Evolutionary conservation across 2,888 invertebrate genomes (phyloP).

Genomic region (Lottia gigantea): DNA sequence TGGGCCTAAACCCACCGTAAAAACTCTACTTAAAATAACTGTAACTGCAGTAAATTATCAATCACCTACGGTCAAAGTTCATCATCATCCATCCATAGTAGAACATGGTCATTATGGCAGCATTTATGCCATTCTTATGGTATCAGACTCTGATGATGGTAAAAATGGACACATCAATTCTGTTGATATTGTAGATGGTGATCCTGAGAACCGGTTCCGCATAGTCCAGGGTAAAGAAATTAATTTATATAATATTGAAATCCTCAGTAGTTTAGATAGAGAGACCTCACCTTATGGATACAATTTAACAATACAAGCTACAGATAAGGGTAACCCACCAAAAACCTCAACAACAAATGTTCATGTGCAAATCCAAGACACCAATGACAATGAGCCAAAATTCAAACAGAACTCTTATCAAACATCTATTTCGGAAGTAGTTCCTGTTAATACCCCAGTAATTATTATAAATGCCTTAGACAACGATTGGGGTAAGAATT

Average conservation of each 20-base stretch:
- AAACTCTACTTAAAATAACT: conserved; percentile 76
- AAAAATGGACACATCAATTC: conserved; percentile 81
- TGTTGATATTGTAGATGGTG: conserved; percentile 82
- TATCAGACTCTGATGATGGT: conserved; percentile 85
- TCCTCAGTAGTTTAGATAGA: conserved; percentile 81
- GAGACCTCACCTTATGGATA: conserved; percentile 84
- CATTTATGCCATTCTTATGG: conserved; percentile 89
- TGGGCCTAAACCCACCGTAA: conserved; percentile 72
- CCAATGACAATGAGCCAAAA: conserved; percentile 87
- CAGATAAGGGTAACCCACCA: conserved; percentile 78
- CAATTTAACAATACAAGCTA: conserved; percentile 86
- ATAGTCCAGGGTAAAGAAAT: conserved; percentile 69
- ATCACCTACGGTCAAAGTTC: conserved; percentile 85
- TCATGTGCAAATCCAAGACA: conserved; percentile 82
- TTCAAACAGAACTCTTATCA: conserved; percentile 79
- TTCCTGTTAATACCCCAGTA: conserved; percentile 88
- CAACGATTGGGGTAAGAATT: conserved; percentile 84
- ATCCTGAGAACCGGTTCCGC: conserved; percentile 88
- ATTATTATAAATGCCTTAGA: conserved; percentile 75
- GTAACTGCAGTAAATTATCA: conserved; percentile 82
- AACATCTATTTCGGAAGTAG: conserved; percentile 87
- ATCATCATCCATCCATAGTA: conserved; percentile 79
- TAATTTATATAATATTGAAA: conserved; percentile 77
- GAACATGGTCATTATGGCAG: conserved; percentile 81
- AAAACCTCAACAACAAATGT: conserved; percentile 71